Percentiles rank a stretch among this genome's conserved stretches.
These are phyloP conservation scores for Agonopterix alstromeriana DNA, from an alignment of 2,888 invertebrate genomes.

Conservation along the genomic window DNA sequence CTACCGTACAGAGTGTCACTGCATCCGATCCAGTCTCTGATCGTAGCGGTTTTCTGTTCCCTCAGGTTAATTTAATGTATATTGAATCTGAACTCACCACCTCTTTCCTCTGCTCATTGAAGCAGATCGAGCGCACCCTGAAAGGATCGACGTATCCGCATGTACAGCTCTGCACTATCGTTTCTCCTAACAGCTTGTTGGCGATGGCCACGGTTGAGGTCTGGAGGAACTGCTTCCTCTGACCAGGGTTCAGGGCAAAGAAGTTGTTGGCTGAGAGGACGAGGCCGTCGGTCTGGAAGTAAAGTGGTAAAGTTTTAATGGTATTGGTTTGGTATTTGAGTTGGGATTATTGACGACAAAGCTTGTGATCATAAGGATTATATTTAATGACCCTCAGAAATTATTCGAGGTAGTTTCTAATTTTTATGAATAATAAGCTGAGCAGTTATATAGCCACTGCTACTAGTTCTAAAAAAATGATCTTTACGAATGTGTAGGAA, in stretches of 20 bases:
- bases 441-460: no score
- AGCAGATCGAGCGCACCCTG: constrained; percentile 46
- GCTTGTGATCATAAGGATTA: no score
- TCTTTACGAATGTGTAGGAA: no score
- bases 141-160: constrained; percentile 49
- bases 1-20: background rate
- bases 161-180: constrained; percentile 59
- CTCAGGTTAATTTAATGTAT: background rate
- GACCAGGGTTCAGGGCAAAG: constrained; percentile 67
- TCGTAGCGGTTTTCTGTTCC: background rate
- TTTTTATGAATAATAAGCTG: no score
- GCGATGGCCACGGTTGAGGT: constrained; percentile 66
- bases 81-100: constrained; percentile 31
- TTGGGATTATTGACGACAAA: no score
- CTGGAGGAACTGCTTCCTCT: constrained; percentile 79
- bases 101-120: constrained; percentile 50
- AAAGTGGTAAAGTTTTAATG: no score
- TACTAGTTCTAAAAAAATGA: no score
- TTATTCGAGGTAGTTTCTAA: no score
- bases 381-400: no score
- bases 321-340: no score
- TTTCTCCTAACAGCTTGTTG: constrained; percentile 45
- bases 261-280: constrained; percentile 80
- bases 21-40: background rate
- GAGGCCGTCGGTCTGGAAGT: constrained; percentile 76